Conservation (phyloP, 2,113 vertebrate species). For the Hymenochirus boettgeri region DNA sequence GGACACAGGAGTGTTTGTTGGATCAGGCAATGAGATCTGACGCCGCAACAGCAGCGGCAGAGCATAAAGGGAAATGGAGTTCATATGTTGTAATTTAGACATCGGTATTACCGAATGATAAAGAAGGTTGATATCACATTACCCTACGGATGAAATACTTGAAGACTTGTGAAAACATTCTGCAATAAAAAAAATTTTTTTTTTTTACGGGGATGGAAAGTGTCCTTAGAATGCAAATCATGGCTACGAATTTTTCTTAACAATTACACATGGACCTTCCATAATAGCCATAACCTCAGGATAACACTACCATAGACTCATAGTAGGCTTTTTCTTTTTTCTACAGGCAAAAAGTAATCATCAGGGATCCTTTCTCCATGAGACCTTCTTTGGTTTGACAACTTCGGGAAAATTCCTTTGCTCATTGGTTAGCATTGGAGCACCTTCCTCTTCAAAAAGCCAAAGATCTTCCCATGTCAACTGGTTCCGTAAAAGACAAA, state of each 20-base stretch:
- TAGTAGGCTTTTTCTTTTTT: conserved; percentile 23
- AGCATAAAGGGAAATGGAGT: conserved; percentile 83
- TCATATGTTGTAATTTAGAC: too few relatives aligned
- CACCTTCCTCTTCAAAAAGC: conserved; percentile 72
- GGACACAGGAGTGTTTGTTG: conserved; percentile 93
- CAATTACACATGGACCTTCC: too few relatives aligned
- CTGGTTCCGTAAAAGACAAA: conserved; percentile 91
- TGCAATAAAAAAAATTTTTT: too few relatives aligned
- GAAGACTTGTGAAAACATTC: too few relatives aligned
- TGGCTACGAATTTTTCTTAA: too few relatives aligned
- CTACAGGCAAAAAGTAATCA: conserved; percentile 84
- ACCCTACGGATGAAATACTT: too few relatives aligned
- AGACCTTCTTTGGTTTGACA: conserved; percentile 98
- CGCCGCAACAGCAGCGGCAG: conserved; percentile 92
- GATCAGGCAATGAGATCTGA: conserved; percentile 94
- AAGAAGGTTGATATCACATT: too few relatives aligned
- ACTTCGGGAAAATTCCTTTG: conserved; percentile 91
- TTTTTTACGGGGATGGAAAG: too few relatives aligned
- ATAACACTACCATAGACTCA: too few relatives aligned
- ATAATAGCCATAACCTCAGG: too few relatives aligned
- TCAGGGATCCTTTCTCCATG: conserved; percentile 98
- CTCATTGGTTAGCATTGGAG: conserved; percentile 95
- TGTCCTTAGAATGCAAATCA: too few relatives aligned
- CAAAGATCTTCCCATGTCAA: conserved; percentile 97
- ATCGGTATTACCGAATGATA: too few relatives aligned